Base-by-base conservation (phyloP, 2,888 invertebrate genomes). In the Meta bourneti region DNA sequence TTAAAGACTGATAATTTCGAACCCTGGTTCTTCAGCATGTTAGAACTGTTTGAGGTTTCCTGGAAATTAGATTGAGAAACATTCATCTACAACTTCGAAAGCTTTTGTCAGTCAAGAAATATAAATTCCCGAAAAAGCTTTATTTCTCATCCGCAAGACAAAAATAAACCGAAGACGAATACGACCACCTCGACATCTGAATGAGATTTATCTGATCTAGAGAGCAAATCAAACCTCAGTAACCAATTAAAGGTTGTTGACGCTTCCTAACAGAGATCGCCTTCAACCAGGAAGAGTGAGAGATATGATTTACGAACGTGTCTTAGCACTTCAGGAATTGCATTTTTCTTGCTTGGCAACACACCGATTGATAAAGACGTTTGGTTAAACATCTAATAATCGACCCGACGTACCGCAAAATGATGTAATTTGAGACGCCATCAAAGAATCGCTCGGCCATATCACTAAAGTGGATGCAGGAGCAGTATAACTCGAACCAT, bases 371-470 rank as follows among this genome's bases (percentile, higher is more conserved):
- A 79, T 61, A 79, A 52, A 61, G 34, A n/a, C 54, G 20, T 19
- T 61, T 34, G 49, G 16, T 9, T 61, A 34, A 79, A 77, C 49
- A 77, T 8, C 49, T 79, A 79, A 79, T 34, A 54, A 79, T 61
- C 79, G 54, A 16, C 48, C 7, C 34, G 61, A 49, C 61, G 34
- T 20, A 20, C 77, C 49, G 20, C 79, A 61, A 61, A 79, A 79
- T 79, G 79, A 34, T 79, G 79, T 16, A 79, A 79, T 79, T 79
- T 34, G 48, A 79, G 61, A 54, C 61, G 19, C 20, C 79, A 79
- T 34, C 20, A 61, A 34, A 34, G 16, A 20, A 34, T 61, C 61
- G 7, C 61, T 79, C 34, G 79, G 49, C 61, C 79, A n/a, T 77
- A 19, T 51, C 51, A 19, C 16, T 51, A 51, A 34, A 77, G 61